Percentiles rank a stretch among this genome's conserved stretches.
Evolutionary conservation across 2,113 vertebrate species (phyloP).

Genomic region (Gavialis gangeticus): DNA sequence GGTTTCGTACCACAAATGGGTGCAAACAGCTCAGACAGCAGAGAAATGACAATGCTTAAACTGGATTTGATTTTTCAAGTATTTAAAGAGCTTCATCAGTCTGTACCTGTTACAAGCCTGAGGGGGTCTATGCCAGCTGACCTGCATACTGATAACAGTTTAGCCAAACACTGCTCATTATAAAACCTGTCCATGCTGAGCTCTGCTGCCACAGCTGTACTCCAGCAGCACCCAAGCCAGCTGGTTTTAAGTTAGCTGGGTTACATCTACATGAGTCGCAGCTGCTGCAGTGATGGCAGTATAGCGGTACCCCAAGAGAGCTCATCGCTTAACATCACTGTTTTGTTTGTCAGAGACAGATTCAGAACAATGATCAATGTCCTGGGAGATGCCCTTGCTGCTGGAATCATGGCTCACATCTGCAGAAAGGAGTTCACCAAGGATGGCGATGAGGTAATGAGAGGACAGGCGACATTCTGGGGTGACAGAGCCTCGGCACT

Average conservation of each 20-base stretch:
- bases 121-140: background rate
- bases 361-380: slow-evolving; percentile 99
- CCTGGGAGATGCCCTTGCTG: slow-evolving; percentile 93
- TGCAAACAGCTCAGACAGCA: background rate
- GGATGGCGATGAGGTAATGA: slow-evolving; percentile 88
- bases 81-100: background rate
- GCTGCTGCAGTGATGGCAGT: background rate
- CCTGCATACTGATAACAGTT: background rate
- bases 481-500: no score
- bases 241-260: background rate
- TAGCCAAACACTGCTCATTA: no score
- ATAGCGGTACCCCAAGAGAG: background rate
- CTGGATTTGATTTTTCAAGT: background rate
- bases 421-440: slow-evolving; percentile 95
- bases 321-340: background rate
- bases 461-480: background rate
- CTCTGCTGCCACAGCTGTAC: background rate
- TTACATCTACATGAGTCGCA: background rate
- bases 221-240: background rate
- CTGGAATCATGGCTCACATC: slow-evolving; percentile 97
- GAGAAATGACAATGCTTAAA: background rate
- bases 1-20: background rate
- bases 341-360: slow-evolving; percentile 86
- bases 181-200: background rate
- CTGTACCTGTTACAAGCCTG: background rate